phyloP scores from a whole-genome alignment of 2,113 vertebrate genomes.

The Edolisoma coerulescens region DNA sequence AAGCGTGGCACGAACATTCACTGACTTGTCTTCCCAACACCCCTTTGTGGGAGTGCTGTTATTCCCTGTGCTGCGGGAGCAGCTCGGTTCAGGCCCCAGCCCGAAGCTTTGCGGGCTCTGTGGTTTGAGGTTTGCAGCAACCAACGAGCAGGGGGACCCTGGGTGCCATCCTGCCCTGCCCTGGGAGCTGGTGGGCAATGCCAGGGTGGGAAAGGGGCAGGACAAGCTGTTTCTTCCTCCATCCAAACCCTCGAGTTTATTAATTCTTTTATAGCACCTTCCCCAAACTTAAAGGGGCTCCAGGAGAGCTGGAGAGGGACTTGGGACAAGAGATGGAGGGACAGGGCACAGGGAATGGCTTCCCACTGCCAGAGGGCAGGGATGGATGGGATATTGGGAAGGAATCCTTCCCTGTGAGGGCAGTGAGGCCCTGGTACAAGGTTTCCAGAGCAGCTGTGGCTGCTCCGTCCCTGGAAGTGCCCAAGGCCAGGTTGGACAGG shows the following conservation, averaged over 20 bases:
- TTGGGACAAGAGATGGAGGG: neutral
- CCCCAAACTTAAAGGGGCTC: neutral
- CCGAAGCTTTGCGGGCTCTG: rapidly evolving
- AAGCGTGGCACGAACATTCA: neutral
- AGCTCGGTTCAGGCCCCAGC: neutral
- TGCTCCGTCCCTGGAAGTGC: neutral
- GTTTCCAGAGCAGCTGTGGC: neutral
- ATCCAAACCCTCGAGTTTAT: rapidly evolving
- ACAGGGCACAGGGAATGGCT: neutral
- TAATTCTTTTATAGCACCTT: neutral
- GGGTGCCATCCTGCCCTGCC: neutral
- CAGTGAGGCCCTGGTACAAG: rapidly evolving
- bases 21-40: neutral
- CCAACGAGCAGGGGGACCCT: neutral
- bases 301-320: neutral
- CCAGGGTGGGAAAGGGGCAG: neutral
- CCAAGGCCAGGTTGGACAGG: rapidly evolving
- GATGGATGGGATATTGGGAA: rapidly evolving
- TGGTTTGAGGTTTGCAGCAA: neutral
- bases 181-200: neutral
- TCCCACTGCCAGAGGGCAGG: neutral
- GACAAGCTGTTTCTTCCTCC: neutral
- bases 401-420: rapidly evolving
- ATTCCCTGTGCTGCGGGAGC: neutral
- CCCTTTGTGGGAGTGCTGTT: neutral